Evolutionary conservation across 2,888 invertebrate species (phyloP), one percentile per base, ranked within the genome.

Genomic region (Plagodis dolabraria): DNA sequence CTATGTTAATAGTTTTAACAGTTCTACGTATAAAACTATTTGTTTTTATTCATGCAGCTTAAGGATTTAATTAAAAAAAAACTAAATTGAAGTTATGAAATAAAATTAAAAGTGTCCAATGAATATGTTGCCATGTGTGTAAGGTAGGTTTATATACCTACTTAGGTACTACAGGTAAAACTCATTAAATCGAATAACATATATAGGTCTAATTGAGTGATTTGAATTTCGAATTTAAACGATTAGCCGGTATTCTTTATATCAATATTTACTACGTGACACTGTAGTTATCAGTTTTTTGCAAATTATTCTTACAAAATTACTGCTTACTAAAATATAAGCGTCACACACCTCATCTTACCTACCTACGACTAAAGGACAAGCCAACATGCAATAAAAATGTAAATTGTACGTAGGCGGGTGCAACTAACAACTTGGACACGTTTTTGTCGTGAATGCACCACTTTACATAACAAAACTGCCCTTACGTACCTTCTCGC

Each of bases 331-430:
- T 22, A 36, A 42, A 47, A 40, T 50, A 51, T n/a, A 40, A 53
- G 46, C 45, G 34, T 43, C 44, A 38, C 40, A 60, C 45, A 56
- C 45, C 52, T 49, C 48, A 40, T 47, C 40, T 51, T 57, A 54
- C 54, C 48, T 57, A 57, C 44, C 53, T 55, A 55, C 54, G 62
- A 62, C 65, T 64, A 49, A 67, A 53, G 60, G 57, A 68, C 67
- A 70, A 64, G 68, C 63, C 68, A 58, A 65, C 70, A 68, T 68
- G 79, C 75, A 80, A 83, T 85, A 83, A 82, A 85, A 80, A 83
- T 80, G 77, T 71, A 77, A 83, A 83, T 79, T 61, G 61, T 71
- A 62, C 65, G 75, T 77, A 74, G 71, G 75, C 72, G 72, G 73
- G 73, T 75, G 70, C 73, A 74, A 33, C 56, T 58, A 57, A 60